phyloP scores from a whole-genome alignment of 2,888 invertebrate genomes.

The Corythucha ciliata region DNA sequence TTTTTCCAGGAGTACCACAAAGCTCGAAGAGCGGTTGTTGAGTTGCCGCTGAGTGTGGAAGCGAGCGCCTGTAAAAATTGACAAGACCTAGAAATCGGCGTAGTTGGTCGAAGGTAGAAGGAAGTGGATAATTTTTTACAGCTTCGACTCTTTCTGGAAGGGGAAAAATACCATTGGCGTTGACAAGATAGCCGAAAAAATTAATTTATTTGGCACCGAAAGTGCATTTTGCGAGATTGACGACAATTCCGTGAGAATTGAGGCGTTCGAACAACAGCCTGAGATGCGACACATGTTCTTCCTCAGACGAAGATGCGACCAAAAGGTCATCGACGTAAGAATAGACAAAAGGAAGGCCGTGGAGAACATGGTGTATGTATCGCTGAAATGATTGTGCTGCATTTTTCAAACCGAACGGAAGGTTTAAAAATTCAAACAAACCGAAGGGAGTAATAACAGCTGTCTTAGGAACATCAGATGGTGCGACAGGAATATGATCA shows the following conservation, averaged over 20 bases:
- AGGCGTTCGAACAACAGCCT: slow-evolving; percentile 27
- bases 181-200: slow-evolving; percentile 27
- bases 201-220: slow-evolving; percentile 16
- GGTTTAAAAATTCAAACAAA: slow-evolving; percentile 29
- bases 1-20: neutral
- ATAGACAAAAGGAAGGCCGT: slow-evolving; percentile 32
- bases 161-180: slow-evolving; percentile 25
- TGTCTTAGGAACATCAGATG: slow-evolving; percentile 35
- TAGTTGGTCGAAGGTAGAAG: slow-evolving; percentile 34
- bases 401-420: slow-evolving; percentile 32
- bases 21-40: slow-evolving; percentile 25
- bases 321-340: slow-evolving; percentile 39
- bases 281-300: slow-evolving; percentile 32
- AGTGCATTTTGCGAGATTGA: slow-evolving; percentile 34
- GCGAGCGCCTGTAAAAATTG: too few relatives aligned
- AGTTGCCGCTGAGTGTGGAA: slow-evolving; percentile 40
- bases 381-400: slow-evolving; percentile 35
- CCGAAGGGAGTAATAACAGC: slow-evolving; percentile 36
- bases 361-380: slow-evolving; percentile 33
- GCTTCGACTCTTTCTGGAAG: slow-evolving; percentile 17
- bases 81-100: slow-evolving; percentile 39
- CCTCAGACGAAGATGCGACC: slow-evolving; percentile 30
- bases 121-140: slow-evolving; percentile 22
- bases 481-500: slow-evolving; percentile 34
- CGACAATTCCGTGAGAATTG: slow-evolving; percentile 29